phyloP scores from a whole-genome alignment of 2,113 vertebrate species.

The Callochromis pleurospilus region DNA sequence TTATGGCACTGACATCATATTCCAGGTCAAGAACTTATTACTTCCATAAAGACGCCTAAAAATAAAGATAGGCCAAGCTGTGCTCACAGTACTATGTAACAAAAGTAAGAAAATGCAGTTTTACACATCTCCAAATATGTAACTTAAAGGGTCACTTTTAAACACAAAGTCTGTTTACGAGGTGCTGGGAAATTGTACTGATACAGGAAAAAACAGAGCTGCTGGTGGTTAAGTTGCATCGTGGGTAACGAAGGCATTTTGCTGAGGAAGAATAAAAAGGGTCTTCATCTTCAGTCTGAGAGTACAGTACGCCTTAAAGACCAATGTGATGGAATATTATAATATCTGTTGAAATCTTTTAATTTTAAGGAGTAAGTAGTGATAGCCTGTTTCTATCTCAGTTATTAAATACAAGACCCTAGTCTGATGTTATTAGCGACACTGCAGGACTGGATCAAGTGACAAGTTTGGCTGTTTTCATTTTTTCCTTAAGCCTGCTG shows the following conservation, averaged over 20 bases:
- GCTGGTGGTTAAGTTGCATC: not conserved
- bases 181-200: not conserved
- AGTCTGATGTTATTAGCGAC: not conserved
- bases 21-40: not conserved
- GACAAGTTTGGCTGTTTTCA: not conserved
- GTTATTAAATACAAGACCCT: not conserved
- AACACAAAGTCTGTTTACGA: not conserved
- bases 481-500: not conserved
- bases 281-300: not conserved
- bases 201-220: not conserved
- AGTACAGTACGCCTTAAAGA: not conserved
- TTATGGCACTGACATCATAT: not conserved
- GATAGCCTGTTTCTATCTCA: not conserved
- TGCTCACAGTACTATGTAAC: not conserved
- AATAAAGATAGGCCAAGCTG: not conserved
- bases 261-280: not conserved
- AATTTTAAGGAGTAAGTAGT: not conserved
- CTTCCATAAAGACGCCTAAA: not conserved
- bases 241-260: rapidly evolving
- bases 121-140: not conserved
- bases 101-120: not conserved
- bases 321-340: not conserved
- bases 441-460: not conserved
- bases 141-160: not conserved
- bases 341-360: not conserved